These are phyloP conservation scores for Manis pentadactyla DNA, from an alignment of 2,797 vertebrate genomes.

Conservation along the genomic window DNA sequence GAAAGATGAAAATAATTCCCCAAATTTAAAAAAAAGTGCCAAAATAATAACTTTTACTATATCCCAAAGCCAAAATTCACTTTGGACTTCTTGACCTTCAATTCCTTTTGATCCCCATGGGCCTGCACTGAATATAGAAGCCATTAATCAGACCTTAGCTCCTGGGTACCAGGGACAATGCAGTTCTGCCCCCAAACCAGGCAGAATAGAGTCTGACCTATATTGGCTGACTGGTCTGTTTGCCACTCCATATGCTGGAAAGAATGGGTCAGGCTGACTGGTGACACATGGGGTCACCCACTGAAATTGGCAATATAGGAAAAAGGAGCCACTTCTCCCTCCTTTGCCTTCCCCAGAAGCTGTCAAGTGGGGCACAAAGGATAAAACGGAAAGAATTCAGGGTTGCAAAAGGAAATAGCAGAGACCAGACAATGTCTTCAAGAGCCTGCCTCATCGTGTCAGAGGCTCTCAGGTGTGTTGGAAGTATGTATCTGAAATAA, in stretches of 20 bases:
- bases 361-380: not conserved
- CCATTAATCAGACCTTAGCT: conserved; percentile 53
- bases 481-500: conserved; percentile 23
- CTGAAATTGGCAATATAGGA: not conserved
- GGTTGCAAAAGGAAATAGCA: not conserved
- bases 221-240: conserved; percentile 28
- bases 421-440: not conserved
- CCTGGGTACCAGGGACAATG: not conserved
- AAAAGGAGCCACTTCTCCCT: conserved; percentile 13
- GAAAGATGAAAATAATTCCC: not conserved
- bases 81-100: conserved; percentile 30
- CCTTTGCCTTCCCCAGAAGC: not conserved
- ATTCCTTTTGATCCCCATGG: conserved; percentile 32
- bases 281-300: not conserved
- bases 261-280: not conserved
- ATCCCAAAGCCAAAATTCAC: conserved; percentile 15
- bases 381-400: conserved; percentile 40
- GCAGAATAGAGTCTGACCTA: conserved; percentile 42
- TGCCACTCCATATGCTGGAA: conserved; percentile 25
- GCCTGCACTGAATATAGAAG: conserved; percentile 44
- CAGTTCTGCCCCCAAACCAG: not conserved
- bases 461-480: conserved; percentile 30
- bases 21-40: not conserved
- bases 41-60: conserved; percentile 40
- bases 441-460: not conserved